Evolutionary conservation across 2,113 vertebrate genomes (phyloP).

Genomic region (Fregetta grallaria): DNA sequence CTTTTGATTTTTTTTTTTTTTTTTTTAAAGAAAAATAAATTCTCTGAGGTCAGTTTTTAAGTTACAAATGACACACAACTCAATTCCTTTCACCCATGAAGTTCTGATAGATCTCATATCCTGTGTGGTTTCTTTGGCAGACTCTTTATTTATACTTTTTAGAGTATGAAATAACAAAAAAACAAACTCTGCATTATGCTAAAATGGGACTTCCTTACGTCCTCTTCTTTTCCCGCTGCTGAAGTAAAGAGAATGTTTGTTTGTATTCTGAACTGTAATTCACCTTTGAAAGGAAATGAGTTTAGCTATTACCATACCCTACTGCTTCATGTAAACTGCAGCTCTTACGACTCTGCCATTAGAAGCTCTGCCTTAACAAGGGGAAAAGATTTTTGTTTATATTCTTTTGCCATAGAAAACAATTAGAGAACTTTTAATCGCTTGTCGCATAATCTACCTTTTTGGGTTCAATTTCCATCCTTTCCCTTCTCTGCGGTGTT

Average conservation of each 20-base stretch:
- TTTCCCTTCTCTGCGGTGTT: not conserved
- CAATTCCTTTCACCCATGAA: not conserved
- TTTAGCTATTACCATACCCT: constrained; percentile 27
- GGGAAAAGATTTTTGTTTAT: constrained; percentile 7
- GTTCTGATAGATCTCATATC: constrained; percentile 35
- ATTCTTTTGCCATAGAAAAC: constrained; percentile 12
- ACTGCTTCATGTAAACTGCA: constrained; percentile 13
- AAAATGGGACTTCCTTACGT: constrained; percentile 11
- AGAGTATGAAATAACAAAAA: constrained; percentile 49
- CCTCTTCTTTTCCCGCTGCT: not conserved
- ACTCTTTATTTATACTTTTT: constrained; percentile 32
- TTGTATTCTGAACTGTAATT: constrained; percentile 56
- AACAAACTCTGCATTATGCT: constrained; percentile 43
- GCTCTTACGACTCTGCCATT: not conserved
- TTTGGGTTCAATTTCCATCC: not conserved
- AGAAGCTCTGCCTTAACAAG: not conserved
- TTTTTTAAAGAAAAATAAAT: not conserved
- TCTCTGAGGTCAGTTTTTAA: not conserved
- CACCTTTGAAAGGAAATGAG: constrained; percentile 60
- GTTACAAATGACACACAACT: not conserved
- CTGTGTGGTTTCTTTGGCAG: not conserved
- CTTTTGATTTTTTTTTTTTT: not conserved
- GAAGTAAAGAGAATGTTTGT: constrained; percentile 32
- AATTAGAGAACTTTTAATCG: constrained; percentile 9
- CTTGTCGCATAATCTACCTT: not conserved